Conservation (phyloP, 2,797 vertebrate genomes). For the Ataeniobius toweri region DNA sequence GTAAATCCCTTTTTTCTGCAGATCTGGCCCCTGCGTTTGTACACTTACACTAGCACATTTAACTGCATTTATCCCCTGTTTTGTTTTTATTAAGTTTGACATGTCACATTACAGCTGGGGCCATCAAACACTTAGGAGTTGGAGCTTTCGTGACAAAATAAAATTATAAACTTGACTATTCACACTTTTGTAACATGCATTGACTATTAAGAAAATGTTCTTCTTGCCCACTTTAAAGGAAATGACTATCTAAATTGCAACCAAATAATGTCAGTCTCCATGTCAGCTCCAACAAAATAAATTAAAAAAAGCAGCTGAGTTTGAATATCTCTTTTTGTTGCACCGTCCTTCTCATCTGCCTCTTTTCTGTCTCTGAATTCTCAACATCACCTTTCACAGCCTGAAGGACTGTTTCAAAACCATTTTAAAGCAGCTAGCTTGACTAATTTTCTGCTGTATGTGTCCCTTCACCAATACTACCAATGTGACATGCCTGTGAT, state of each 20-base stretch:
- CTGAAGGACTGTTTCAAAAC: conserved; percentile 61
- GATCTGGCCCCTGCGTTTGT: conserved; percentile 19
- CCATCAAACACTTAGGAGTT: conserved; percentile 13
- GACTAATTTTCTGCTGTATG: conserved; percentile 64
- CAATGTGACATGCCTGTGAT: conserved; percentile 62
- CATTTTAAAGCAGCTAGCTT: conserved; percentile 71
- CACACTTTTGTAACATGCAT: conserved; percentile 20
- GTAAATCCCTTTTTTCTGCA: conserved; percentile 32
- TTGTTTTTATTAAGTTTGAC: neutral
- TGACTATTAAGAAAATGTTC: conserved; percentile 7
- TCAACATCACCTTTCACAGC: conserved; percentile 44
- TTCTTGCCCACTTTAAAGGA: conserved; percentile 24
- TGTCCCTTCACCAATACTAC: conserved; percentile 52
- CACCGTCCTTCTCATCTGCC: conserved; percentile 40
- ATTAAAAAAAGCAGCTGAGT: conserved; percentile 54
- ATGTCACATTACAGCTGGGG: neutral
- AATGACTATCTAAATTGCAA: conserved; percentile 39
- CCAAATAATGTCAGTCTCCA: conserved; percentile 51
- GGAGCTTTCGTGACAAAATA: conserved; percentile 6
- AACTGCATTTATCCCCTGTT: neutral
- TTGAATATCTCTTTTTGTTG: conserved; percentile 53
- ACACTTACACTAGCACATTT: conserved; percentile 3
- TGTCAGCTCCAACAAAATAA: conserved; percentile 48
- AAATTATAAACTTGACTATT: conserved; percentile 14
- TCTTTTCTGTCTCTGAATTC: conserved; percentile 57